Evolutionary conservation across 2,113 vertebrate species (phyloP).

Genomic region (Macquaria ambigua): DNA sequence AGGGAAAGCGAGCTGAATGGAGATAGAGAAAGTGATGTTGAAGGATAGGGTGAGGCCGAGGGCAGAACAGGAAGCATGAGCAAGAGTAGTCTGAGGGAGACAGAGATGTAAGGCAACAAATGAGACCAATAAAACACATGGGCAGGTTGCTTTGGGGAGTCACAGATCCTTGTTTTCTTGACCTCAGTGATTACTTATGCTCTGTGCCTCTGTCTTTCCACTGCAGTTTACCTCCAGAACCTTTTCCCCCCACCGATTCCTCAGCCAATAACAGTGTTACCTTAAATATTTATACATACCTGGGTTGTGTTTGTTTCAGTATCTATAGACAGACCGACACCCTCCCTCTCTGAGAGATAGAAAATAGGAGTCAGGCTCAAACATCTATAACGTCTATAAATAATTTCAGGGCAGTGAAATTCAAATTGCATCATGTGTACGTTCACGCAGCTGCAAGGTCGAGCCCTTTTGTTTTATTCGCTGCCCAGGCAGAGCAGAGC

Average conservation of each 20-base stretch:
- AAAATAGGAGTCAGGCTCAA: constrained; percentile 26
- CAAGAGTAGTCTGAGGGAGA: constrained; percentile 40
- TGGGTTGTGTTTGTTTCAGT: constrained; percentile 29
- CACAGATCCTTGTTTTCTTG: constrained; percentile 70
- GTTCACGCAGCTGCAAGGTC: constrained; percentile 28
- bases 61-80: constrained; percentile 51
- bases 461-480: not conserved
- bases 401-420: constrained; percentile 44
- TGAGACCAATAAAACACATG: constrained; percentile 72
- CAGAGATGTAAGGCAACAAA: constrained; percentile 72
- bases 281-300: constrained; percentile 28
- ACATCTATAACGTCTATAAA: constrained; percentile 30
- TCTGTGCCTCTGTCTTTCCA: constrained; percentile 43
- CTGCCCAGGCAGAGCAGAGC: constrained; percentile 8
- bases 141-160: constrained; percentile 65
- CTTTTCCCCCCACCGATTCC: not conserved
- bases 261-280: constrained; percentile 8
- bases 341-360: not conserved
- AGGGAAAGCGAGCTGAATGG: not conserved
- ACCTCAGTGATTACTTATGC: constrained; percentile 64
- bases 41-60: constrained; percentile 55
- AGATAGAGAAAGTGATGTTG: constrained; percentile 38
- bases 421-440: constrained; percentile 50
- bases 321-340: constrained; percentile 17
- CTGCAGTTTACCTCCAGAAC: constrained; percentile 44